Evolutionary conservation across 2,888 invertebrate genomes (phyloP), one percentile per base, ranked within the genome.

Genomic region (Alviniconcha strummeri): DNA sequence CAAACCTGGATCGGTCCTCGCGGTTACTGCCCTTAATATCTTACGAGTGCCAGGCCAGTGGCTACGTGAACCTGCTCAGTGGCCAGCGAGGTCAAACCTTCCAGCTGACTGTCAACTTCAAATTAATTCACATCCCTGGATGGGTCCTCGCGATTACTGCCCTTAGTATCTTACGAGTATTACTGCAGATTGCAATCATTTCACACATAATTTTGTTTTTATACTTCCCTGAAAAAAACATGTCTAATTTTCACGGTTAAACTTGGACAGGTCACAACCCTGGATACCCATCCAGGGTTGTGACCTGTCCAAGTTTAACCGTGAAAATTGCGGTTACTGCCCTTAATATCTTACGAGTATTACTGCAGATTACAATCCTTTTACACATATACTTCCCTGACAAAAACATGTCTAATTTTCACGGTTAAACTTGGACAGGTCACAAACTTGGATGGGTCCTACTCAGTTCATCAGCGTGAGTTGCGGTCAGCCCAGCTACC

Each of bases 401-500:
- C 64, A 64, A 13, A 13, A 64, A 15, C 64, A 64, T 64, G 9
- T 13, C 1, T 64, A 64, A 13, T 64, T 13, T 64, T 64, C 9
- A 13, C 64, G 15, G 11, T 64, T 13, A 1, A 64, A 3, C 75
- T 74, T 19, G 36, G 13, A 55, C 75, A 76, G 75, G n/a, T 76
- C 75, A n/a, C 0, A 56, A n/a, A n/a, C 0, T 5, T 76, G 75
- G 75, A 36, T 52, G 15, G 75, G 75, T 17, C 75, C 75, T 76
- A 8, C n/a, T 56, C 75, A 76, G 56, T 56, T 76, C 56, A 55
- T 76, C 13, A 54, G n/a, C n/a, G 55, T 76, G 56, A 13, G 55
- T 7, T 76, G 75, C n/a, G 75, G 75, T 76, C 75, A 76, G 75
- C 75, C 75, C 75, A 76, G 56, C 56, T 76, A n/a, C 56, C 75